phyloP scores from a whole-genome alignment of 1,140 invertebrate species.

The Pogonomyrmex californicus region DNA sequence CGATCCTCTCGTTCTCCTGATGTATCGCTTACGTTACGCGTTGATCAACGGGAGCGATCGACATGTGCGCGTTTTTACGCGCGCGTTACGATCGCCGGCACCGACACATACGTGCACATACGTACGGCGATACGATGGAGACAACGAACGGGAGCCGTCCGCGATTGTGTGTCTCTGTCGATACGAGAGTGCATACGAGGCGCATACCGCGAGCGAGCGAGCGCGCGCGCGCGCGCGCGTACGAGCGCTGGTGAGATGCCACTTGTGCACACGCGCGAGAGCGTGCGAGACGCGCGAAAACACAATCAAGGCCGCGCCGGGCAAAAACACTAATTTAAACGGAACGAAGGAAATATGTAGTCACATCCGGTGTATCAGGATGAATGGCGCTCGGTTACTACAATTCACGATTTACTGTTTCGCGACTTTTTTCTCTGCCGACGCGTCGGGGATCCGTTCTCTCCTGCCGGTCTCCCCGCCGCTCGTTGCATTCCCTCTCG shows the following conservation, averaged over 20 bases:
- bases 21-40: slow-evolving; percentile 83
- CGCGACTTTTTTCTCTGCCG: slow-evolving; percentile 72
- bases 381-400: slow-evolving; percentile 80
- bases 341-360: slow-evolving; percentile 85
- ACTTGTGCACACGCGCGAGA: slow-evolving; percentile 14
- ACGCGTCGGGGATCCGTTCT: slow-evolving; percentile 56
- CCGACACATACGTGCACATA: background rate
- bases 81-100: slow-evolving; percentile 44
- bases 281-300: slow-evolving; percentile 67
- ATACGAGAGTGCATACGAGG: slow-evolving; percentile 8
- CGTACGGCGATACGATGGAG: slow-evolving; percentile 1
- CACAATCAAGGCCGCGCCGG: slow-evolving; percentile 74
- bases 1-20: slow-evolving; percentile 76
- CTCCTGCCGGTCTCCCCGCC: slow-evolving; percentile 42
- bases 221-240: background rate
- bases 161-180: slow-evolving; percentile 44
- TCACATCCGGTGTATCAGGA: slow-evolving; percentile 83
- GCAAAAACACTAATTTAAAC: slow-evolving; percentile 84
- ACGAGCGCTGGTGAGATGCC: slow-evolving; percentile 7
- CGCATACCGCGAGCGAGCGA: background rate
- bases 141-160: slow-evolving; percentile 17
- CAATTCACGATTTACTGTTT: slow-evolving; percentile 82
- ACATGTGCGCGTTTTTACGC: slow-evolving; percentile 54
- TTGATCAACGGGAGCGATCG: slow-evolving; percentile 74
- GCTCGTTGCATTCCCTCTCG: background rate